These are phyloP conservation scores for Gisinianus flammeolus DNA, from an alignment of 2,888 invertebrate species.

Conservation along the genomic window DNA sequence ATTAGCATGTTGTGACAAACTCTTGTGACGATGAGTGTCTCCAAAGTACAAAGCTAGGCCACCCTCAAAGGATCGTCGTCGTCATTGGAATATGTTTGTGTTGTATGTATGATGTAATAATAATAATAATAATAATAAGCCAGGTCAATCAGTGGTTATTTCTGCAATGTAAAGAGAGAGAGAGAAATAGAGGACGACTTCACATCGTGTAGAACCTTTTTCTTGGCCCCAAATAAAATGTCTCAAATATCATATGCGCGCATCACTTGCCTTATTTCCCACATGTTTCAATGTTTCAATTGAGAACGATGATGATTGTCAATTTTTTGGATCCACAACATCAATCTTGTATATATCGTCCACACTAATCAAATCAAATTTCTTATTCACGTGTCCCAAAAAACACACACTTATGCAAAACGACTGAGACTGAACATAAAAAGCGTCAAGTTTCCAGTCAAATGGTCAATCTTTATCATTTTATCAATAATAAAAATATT, in stretches of 20 bases:
- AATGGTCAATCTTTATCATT: too few relatives aligned
- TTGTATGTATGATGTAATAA: slow-evolving; percentile 7
- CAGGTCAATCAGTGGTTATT: slow-evolving; percentile 30
- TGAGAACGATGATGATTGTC: too few relatives aligned
- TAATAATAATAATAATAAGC: too few relatives aligned
- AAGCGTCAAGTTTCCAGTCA: too few relatives aligned
- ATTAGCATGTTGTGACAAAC: neutral
- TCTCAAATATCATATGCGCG: slow-evolving; percentile 23
- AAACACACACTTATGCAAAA: neutral
- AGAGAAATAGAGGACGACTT: neutral
- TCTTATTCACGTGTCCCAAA: slow-evolving; percentile 6
- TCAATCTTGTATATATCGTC: slow-evolving; percentile 7
- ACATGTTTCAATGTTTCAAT: slow-evolving; percentile 6
- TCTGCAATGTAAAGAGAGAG: neutral
- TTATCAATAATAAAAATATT: too few relatives aligned
- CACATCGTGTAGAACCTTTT: neutral
- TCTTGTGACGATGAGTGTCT: too few relatives aligned
- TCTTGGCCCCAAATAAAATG: slow-evolving; percentile 1
- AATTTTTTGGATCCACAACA: too few relatives aligned
- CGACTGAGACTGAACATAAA: too few relatives aligned
- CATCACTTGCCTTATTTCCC: slow-evolving; percentile 2
- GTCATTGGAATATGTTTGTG: neutral
- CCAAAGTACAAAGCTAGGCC: slow-evolving; percentile 14
- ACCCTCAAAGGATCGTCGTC: slow-evolving; percentile 3
- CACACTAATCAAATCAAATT: slow-evolving; percentile 1